Conservation (phyloP, 2,797 vertebrate species). For the Neosilurus mollespiculum region DNA sequence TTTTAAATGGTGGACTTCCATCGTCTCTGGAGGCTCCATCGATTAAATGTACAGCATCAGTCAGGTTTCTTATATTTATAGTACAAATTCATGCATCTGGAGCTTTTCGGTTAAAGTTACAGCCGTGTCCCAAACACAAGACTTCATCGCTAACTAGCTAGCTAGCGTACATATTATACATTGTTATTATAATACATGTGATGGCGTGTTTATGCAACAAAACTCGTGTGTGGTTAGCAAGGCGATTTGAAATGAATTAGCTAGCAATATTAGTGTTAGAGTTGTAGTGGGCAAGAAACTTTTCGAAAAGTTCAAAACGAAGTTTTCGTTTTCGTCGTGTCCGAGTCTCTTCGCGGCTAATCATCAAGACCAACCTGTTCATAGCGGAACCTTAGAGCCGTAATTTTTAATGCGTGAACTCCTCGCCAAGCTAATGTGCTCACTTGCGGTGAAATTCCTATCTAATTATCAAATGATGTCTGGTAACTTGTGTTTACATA, state of each 20-base stretch:
- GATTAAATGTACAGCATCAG: neutral
- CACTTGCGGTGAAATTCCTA: too few relatives aligned
- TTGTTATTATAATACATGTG: too few relatives aligned
- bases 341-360: neutral
- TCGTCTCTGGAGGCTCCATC: neutral
- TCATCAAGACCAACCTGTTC: neutral
- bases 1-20: neutral
- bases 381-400: too few relatives aligned
- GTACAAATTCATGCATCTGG: neutral
- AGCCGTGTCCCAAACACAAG: neutral
- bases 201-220: neutral
- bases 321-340: neutral
- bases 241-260: neutral
- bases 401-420: neutral
- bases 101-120: neutral
- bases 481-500: neutral
- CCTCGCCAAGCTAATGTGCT: neutral
- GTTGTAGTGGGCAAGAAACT: neutral
- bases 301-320: neutral
- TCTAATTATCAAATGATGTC: neutral
- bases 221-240: too few relatives aligned
- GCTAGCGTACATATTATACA: neutral
- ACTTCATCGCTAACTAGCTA: slow-evolving; percentile 11
- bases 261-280: neutral
- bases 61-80: neutral